A percentile compares a stretch with the other conserved stretches of the same genome.
Conservation (phyloP, 2,797 vertebrate genomes). For the Sebastes wilsoni region DNA sequence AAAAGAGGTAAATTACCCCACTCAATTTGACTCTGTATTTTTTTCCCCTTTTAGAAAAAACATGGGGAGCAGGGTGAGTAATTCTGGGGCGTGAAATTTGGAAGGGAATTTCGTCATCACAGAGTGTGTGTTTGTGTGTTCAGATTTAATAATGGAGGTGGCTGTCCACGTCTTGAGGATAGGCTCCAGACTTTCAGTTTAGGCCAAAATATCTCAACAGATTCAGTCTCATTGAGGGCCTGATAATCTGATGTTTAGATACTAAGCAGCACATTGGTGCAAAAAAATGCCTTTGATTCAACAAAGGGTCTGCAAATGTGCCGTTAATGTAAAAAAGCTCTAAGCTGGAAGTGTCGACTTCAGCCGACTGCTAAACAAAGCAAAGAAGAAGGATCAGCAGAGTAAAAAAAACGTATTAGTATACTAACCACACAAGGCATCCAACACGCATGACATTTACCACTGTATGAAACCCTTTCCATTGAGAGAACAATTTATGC, state of each 20-base stretch:
- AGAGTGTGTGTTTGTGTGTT: constrained; percentile 19
- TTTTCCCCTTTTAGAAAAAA: neutral
- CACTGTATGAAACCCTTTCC: constrained; percentile 17
- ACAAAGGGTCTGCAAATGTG: constrained; percentile 34
- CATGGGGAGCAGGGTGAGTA: neutral
- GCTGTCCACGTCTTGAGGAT: constrained; percentile 14
- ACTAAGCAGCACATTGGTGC: constrained; percentile 9
- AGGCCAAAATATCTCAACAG: neutral
- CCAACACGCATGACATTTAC: constrained; percentile 13
- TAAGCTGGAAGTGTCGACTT: neutral
- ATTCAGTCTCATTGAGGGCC: neutral
- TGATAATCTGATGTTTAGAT: constrained; percentile 24
- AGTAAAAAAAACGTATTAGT: neutral
- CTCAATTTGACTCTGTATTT: constrained; percentile 19
- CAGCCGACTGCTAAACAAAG: constrained; percentile 1
- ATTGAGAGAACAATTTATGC: constrained; percentile 31
- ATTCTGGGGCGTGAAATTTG: constrained; percentile 23
- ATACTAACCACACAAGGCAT: constrained; percentile 11
- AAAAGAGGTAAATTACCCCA: constrained; percentile 40
- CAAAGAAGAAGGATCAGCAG: neutral
- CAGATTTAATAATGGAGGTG: constrained; percentile 19
- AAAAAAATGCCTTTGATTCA: constrained; percentile 26
- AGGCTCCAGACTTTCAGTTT: neutral
- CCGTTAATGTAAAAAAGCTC: constrained; percentile 17
- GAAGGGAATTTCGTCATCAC: constrained; percentile 38